phyloP scores from a whole-genome alignment of 1,140 invertebrate genomes.

The Neodiprion pinetum region DNA sequence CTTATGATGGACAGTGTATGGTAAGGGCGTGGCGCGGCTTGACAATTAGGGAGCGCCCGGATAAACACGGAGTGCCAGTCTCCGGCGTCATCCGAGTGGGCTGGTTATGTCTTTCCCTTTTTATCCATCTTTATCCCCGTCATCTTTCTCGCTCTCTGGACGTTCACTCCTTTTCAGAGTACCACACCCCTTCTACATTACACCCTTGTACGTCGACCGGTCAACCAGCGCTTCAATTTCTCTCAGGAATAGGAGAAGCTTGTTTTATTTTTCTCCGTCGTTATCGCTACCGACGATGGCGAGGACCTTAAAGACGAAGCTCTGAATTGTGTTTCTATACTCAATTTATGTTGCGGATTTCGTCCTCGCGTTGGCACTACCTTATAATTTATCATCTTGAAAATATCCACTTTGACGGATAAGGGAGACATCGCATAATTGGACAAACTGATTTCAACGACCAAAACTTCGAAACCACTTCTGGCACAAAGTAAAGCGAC shows the following conservation, averaged over 20 bases:
- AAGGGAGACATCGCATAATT: too few species aligned
- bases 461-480: too few species aligned
- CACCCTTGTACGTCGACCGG: neutral
- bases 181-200: constrained; percentile 1
- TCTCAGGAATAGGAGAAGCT: neutral
- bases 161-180: neutral
- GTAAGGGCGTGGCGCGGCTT: constrained; percentile 47
- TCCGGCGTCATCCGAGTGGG: constrained; percentile 35
- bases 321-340: neutral
- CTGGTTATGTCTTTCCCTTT: neutral
- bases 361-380: too few species aligned
- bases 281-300: too few species aligned
- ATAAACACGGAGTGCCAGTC: constrained; percentile 44
- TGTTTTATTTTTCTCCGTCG: too few species aligned
- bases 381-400: too few species aligned
- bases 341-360: neutral
- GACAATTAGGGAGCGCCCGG: constrained; percentile 52
- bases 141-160: constrained; percentile 2
- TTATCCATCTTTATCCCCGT: neutral
- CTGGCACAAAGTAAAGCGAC: too few species aligned
- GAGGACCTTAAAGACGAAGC: too few species aligned
- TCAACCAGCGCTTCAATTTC: neutral
- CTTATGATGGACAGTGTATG: constrained; percentile 43
- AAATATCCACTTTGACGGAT: too few species aligned
- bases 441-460: too few species aligned